phyloP scores from a whole-genome alignment of 2,797 vertebrate species.

The Coranthus polyacanthus region DNA sequence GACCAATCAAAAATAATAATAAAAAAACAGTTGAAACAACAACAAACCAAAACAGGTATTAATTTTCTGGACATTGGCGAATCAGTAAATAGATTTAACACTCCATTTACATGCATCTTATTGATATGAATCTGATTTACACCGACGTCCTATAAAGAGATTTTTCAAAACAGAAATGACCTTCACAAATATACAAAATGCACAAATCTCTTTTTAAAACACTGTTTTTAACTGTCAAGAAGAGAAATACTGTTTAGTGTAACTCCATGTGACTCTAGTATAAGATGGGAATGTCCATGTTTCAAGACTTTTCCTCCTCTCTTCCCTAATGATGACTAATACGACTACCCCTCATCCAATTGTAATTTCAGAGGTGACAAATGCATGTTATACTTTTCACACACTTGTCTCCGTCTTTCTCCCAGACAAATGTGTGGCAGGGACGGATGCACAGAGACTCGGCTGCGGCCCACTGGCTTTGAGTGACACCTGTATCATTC shows the following conservation, averaged over 20 bases:
- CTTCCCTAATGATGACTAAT: conserved; percentile 65
- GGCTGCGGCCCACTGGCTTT: conserved; percentile 40
- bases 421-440: conserved; percentile 22
- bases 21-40: not conserved
- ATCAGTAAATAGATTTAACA: no score
- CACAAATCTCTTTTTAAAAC: conserved; percentile 22
- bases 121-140: no score
- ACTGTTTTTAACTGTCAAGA: conserved; percentile 35
- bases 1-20: not conserved
- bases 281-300: conserved; percentile 35
- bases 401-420: conserved; percentile 31
- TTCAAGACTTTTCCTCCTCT: conserved; percentile 35
- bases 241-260: conserved; percentile 32
- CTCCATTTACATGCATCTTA: no score
- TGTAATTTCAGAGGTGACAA: conserved; percentile 71
- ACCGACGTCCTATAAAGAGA: no score
- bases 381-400: conserved; percentile 45
- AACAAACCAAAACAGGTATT: no score
- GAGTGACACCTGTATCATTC: conserved; percentile 69
- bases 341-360: conserved; percentile 49
- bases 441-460: conserved; percentile 7
- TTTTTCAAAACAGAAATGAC: no score
- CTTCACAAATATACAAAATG: not conserved
- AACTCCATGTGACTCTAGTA: conserved; percentile 27
- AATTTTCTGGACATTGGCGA: no score